Conservation (phyloP, 2,113 vertebrate species). For the Platysternon megacephalum region DNA sequence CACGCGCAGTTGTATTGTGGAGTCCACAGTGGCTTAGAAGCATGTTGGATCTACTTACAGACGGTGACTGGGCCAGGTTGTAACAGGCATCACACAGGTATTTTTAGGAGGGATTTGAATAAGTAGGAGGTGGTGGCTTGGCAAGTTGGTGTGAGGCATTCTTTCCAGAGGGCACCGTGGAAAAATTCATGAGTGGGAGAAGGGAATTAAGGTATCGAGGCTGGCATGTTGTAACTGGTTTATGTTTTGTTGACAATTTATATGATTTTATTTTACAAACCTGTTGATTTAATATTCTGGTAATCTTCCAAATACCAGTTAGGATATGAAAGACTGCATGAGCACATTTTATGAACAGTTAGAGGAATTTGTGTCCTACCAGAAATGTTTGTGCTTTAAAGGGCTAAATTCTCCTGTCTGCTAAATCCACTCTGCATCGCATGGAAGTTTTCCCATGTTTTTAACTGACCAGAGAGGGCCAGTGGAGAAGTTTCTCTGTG, state of each 20-base stretch:
- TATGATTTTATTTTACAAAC: not conserved
- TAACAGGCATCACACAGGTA: fast-evolving
- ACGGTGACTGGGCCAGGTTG: not conserved
- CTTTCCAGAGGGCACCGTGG: not conserved
- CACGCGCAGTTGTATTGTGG: too few species aligned
- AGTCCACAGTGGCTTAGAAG: not conserved
- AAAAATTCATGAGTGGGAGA: not conserved
- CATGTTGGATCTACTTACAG: not conserved
- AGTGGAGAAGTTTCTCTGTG: not conserved
- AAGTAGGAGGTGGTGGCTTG: not conserved
- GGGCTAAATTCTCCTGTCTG: not conserved
- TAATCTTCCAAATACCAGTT: fast-evolving
- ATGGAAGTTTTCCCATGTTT: not conserved
- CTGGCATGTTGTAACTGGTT: not conserved
- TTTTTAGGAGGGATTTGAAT: not conserved
- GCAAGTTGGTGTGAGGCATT: not conserved
- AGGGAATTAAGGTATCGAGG: not conserved
- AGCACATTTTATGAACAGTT: not conserved
- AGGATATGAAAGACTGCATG: not conserved
- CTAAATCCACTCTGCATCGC: not conserved
- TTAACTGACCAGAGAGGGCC: not conserved
- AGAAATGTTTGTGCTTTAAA: not conserved
- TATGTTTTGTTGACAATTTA: not conserved
- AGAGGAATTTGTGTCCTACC: not conserved
- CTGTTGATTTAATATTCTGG: not conserved